A percentile compares a stretch with the other conserved stretches of the same genome.
Conservation (phyloP, 1,140 invertebrate species). For the Drosophila pachea region DNA sequence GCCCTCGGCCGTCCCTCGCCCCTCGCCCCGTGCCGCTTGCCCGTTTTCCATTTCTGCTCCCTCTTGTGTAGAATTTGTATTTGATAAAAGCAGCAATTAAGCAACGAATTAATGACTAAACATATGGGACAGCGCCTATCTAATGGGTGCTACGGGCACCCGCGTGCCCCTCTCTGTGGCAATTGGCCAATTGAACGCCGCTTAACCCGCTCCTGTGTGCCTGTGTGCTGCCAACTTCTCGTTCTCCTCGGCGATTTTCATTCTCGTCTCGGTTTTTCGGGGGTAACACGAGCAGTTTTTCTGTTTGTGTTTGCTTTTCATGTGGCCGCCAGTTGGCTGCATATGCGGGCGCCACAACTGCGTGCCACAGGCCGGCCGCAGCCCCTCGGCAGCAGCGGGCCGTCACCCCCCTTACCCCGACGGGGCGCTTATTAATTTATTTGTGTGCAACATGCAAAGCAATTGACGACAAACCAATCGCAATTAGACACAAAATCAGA, state of each 20-base stretch:
- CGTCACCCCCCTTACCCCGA: background rate
- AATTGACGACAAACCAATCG: constrained; percentile 70
- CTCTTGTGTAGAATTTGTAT: constrained; percentile 30
- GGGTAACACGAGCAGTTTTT: constrained; percentile 11
- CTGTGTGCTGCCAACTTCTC: constrained; percentile 36
- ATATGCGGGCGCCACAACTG: constrained; percentile 49
- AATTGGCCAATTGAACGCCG: constrained; percentile 39
- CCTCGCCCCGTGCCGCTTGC: too few relatives aligned
- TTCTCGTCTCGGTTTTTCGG: background rate
- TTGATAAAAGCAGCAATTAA: constrained; percentile 74
- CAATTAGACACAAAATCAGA: constrained; percentile 71
- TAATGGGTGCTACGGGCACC: constrained; percentile 58
- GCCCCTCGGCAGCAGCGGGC: too few relatives aligned
- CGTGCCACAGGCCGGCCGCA: too few relatives aligned
- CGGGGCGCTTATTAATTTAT: constrained; percentile 65
- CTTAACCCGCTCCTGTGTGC: constrained; percentile 60
- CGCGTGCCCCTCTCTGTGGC: constrained; percentile 40
- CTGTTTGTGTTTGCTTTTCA: constrained; percentile 51
- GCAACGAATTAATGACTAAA: constrained; percentile 69
- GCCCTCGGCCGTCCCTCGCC: background rate
- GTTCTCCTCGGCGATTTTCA: background rate
- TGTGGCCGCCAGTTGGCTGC: constrained; percentile 50
- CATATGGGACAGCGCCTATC: constrained; percentile 22
- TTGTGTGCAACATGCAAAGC: constrained; percentile 77
- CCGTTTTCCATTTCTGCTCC: too few relatives aligned